phyloP scores from a whole-genome alignment of 2,797 vertebrate genomes.

The Thripadectes ignobilis region DNA sequence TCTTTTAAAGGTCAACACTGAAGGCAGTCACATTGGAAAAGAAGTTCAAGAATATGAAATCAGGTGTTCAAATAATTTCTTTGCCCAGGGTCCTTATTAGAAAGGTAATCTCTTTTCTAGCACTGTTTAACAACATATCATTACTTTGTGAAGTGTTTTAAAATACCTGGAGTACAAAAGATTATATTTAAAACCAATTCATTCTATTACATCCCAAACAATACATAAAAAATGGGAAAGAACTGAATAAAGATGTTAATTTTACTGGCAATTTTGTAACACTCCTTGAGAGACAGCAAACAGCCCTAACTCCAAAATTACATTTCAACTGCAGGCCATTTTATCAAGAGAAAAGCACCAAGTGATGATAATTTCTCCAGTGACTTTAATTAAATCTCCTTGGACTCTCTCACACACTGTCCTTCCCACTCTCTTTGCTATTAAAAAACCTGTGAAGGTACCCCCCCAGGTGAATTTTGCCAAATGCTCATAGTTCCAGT shows the following conservation, averaged over 20 bases:
- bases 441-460: neutral
- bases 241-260: conserved; percentile 17
- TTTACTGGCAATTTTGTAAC: conserved; percentile 5
- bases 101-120: conserved; percentile 49
- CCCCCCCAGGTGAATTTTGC: conserved; percentile 20
- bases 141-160: conserved; percentile 39
- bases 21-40: conserved; percentile 24
- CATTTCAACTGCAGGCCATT: neutral
- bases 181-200: conserved; percentile 28
- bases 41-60: conserved; percentile 1
- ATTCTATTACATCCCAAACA: neutral
- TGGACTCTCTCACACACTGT: neutral
- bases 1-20: conserved; percentile 51
- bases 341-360: neutral
- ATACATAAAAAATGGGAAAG: neutral
- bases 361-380: conserved; percentile 16
- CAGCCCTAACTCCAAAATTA: conserved; percentile 18
- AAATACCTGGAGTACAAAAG: conserved; percentile 33
- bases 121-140: conserved; percentile 44
- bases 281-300: neutral
- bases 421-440: neutral
- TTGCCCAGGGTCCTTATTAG: conserved; percentile 43
- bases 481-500: neutral
- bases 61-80: neutral
- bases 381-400: conserved; percentile 26